Evolutionary conservation across 1,140 invertebrate species (phyloP).

Genomic region (Holcopasites calliopsidis): DNA sequence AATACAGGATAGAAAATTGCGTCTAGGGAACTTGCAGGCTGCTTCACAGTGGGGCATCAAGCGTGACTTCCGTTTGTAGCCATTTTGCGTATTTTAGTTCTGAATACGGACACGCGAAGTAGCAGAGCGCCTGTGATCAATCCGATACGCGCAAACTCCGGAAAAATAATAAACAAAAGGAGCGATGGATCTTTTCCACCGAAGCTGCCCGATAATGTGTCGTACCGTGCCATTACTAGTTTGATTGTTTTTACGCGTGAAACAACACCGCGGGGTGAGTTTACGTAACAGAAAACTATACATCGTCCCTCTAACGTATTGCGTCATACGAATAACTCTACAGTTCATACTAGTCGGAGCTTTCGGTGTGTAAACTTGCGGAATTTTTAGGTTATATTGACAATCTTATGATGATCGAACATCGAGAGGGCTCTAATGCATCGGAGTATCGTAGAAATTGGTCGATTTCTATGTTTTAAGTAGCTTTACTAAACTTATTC

Average conservation of each 20-base stretch:
- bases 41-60: conserved; percentile 13
- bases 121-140: background rate
- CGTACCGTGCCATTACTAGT: conserved; percentile 19
- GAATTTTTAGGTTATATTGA: conserved; percentile 64
- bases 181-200: conserved; percentile 57
- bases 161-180: conserved; percentile 69
- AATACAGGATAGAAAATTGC: background rate
- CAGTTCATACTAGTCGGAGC: background rate
- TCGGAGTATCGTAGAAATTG: conserved; percentile 37
- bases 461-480: conserved; percentile 16
- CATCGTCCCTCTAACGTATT: background rate
- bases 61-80: conserved; percentile 16
- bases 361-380: background rate
- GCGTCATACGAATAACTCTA: background rate
- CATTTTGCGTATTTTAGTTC: conserved; percentile 32
- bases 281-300: background rate
- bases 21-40: conserved; percentile 13
- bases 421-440: conserved; percentile 33
- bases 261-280: conserved; percentile 46
- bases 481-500: no score
- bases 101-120: background rate
- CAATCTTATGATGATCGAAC: conserved; percentile 43
- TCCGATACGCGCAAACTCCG: conserved; percentile 45
- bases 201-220: conserved; percentile 47
- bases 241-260: conserved; percentile 49